Conservation (phyloP, 1,140 invertebrate species). For the Drosophila fuyamai region DNA sequence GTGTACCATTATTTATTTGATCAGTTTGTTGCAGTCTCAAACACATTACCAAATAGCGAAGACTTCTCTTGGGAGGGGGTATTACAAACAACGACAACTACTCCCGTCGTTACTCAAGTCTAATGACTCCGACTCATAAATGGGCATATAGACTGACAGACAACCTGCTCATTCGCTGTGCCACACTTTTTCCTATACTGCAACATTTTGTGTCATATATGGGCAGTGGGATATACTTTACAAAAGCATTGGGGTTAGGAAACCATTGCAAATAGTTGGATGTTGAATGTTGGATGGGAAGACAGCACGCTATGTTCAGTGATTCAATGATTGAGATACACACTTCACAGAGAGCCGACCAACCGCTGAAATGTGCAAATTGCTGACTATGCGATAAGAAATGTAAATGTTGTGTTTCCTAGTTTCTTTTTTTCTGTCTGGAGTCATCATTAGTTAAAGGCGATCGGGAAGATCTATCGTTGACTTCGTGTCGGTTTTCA, state of each 20-base stretch:
- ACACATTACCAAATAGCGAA: constrained; percentile 5
- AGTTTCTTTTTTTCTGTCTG: constrained; percentile 3
- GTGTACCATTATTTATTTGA: constrained; percentile 1
- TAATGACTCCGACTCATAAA: constrained; percentile 35
- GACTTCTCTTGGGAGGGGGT: neutral
- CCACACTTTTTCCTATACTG: constrained; percentile 51
- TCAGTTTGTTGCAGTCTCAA: constrained; percentile 9
- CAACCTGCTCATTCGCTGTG: constrained; percentile 62
- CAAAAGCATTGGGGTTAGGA: constrained; percentile 72
- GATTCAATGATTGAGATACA: constrained; percentile 36
- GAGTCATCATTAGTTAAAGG: constrained; percentile 17
- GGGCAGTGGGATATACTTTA: constrained; percentile 53
- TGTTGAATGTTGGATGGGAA: constrained; percentile 54
- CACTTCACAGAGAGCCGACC: constrained; percentile 52
- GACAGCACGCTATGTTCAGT: constrained; percentile 59
- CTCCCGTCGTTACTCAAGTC: constrained; percentile 14
- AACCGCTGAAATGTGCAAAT: constrained; percentile 60
- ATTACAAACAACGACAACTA: constrained; percentile 1
- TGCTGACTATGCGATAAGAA: constrained; percentile 64
- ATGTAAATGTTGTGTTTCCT: constrained; percentile 54
- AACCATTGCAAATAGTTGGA: constrained; percentile 59
- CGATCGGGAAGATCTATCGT: constrained; percentile 28
- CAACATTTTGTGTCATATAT: constrained; percentile 62
- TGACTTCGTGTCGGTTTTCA: constrained; percentile 50
- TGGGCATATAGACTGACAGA: constrained; percentile 40